Evolutionary conservation across 2,113 vertebrate genomes (phyloP).

Genomic region (Rattus rattus): DNA sequence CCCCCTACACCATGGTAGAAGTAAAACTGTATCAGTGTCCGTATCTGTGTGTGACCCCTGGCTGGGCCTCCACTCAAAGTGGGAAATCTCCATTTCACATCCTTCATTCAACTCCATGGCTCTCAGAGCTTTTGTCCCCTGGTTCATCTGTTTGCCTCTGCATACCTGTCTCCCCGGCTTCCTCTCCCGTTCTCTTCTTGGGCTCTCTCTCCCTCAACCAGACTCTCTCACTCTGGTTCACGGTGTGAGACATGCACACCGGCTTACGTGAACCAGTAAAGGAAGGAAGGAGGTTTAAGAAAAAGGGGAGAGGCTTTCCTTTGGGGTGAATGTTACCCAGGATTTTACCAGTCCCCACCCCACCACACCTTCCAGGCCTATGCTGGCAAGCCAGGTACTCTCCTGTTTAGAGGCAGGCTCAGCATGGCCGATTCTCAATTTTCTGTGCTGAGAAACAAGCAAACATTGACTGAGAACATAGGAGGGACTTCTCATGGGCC

Average conservation of each 20-base stretch:
- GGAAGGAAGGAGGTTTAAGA: not conserved
- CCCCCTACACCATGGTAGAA: conserved; percentile 79
- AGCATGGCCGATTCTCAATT: not conserved
- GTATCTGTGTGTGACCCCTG: conserved; percentile 84
- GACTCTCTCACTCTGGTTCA: not conserved
- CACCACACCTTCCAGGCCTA: not conserved
- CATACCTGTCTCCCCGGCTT: not conserved
- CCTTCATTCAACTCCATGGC: conserved; percentile 54
- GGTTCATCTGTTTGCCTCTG: not conserved
- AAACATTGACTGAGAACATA: not conserved
- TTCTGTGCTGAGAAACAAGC: not conserved
- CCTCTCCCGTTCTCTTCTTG: too few relatives aligned
- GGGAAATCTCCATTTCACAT: conserved; percentile 81
- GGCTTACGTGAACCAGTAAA: not conserved
- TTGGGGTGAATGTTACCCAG: not conserved
- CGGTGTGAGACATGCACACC: too few relatives aligned
- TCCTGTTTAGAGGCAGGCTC: not conserved
- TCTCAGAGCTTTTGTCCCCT: not conserved
- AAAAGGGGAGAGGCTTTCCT: not conserved
- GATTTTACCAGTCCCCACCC: not conserved
- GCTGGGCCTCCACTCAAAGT: conserved; percentile 82
- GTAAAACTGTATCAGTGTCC: conserved; percentile 91
- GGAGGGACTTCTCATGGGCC: not conserved
- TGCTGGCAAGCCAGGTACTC: not conserved
- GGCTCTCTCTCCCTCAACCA: not conserved